phyloP scores from a whole-genome alignment of 2,797 vertebrate species.

The Argentina silus region DNA sequence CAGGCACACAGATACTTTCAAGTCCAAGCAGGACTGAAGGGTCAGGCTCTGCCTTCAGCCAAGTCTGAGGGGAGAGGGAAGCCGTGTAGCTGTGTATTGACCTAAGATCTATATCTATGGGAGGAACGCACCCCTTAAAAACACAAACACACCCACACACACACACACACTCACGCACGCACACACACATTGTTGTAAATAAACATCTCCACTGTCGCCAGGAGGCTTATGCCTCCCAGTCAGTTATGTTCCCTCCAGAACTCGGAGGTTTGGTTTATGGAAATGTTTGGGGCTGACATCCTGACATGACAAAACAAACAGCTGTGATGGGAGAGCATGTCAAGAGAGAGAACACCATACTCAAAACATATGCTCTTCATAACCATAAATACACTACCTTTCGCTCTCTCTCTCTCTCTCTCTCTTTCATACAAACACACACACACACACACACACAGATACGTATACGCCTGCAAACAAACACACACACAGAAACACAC shows the following conservation, averaged over 20 bases:
- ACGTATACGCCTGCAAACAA: conserved; percentile 35
- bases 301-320: conserved; percentile 64
- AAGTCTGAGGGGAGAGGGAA: conserved; percentile 45
- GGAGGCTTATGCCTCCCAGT: conserved; percentile 11
- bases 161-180: conserved; percentile 14
- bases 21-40: neutral
- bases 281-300: conserved; percentile 43
- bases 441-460: conserved; percentile 25
- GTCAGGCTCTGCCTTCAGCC: conserved; percentile 43
- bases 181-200: conserved; percentile 23
- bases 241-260: conserved; percentile 35
- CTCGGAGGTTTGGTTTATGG: conserved; percentile 44
- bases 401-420: conserved; percentile 14
- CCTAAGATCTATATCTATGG: conserved; percentile 68
- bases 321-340: conserved; percentile 27
- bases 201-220: conserved; percentile 34
- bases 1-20: no score
- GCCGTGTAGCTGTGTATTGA: conserved; percentile 54
- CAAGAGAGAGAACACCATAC: conserved; percentile 46
- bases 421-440: no score
- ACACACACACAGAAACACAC: conserved; percentile 51
- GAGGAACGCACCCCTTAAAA: conserved; percentile 65
- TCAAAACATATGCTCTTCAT: conserved; percentile 68
- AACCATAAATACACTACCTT: conserved; percentile 27
- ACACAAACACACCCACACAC: conserved; percentile 45